A percentile compares a stretch with the other conserved stretches of the same genome.
phyloP scores from a whole-genome alignment of 2,797 vertebrate species.

The Nasua narica region DNA sequence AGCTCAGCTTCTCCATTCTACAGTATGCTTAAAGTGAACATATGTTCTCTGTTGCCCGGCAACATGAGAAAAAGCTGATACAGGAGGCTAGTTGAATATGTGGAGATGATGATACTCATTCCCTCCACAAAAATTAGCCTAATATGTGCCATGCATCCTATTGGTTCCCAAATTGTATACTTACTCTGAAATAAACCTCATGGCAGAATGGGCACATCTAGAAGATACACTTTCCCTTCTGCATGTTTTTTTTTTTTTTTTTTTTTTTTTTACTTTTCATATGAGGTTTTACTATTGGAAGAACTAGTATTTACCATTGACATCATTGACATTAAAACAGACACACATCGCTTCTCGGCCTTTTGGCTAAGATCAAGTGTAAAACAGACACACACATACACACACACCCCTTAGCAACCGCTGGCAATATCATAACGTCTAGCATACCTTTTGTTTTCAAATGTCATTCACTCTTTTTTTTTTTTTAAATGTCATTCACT shows the following conservation, averaged over 20 bases:
- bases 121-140: background rate
- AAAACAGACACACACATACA: background rate
- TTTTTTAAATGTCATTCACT: background rate
- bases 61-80: background rate
- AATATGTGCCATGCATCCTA: background rate
- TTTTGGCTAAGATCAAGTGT: too few relatives aligned
- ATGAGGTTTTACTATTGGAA: constrained; percentile 11
- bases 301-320: background rate
- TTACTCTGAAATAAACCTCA: constrained; percentile 24
- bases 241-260: background rate
- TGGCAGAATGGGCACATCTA: background rate
- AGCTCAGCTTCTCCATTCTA: background rate
- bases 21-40: background rate
- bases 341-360: too few relatives aligned
- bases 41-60: background rate
- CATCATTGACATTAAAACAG: background rate
- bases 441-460: background rate
- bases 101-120: background rate
- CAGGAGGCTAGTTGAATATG: background rate
- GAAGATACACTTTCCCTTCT: background rate
- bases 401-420: background rate
- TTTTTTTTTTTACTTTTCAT: background rate
- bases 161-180: background rate
- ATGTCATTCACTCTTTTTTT: background rate
- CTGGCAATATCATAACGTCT: background rate